These are phyloP conservation scores for Mylabris phalerata DNA, from an alignment of 1,140 invertebrate species.

Conservation along the genomic window DNA sequence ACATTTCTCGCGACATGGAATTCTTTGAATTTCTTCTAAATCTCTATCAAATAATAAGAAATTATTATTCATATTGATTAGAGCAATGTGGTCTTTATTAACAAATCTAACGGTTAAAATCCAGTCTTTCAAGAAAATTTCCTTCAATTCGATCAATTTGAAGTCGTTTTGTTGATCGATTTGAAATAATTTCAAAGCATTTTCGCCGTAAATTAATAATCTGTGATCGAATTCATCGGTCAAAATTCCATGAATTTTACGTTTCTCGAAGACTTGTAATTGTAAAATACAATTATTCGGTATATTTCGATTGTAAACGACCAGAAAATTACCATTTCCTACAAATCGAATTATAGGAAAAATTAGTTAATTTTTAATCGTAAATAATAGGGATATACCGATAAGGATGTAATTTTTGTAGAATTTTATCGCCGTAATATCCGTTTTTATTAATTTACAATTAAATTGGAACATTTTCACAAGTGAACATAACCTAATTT, in stretches of 20 bases:
- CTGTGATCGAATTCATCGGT: constrained; percentile 31
- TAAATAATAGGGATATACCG: constrained; percentile 33
- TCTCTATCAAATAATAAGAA: constrained; percentile 36
- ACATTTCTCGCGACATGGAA: constrained; percentile 39
- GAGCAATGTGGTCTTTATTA: constrained; percentile 30
- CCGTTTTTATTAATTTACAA: constrained; percentile 37
- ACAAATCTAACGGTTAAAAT: constrained; percentile 36
- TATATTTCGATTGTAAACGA: constrained; percentile 36
- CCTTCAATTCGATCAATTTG: not conserved
- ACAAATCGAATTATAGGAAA: constrained; percentile 18
- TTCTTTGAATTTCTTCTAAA: constrained; percentile 24
- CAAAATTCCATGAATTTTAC: constrained; percentile 47
- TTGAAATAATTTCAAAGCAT: constrained; percentile 38
- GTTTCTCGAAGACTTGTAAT: constrained; percentile 40
- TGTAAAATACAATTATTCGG: constrained; percentile 34
- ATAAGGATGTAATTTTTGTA: constrained; percentile 39
- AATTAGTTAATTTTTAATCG: not conserved
- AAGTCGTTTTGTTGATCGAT: constrained; percentile 17
- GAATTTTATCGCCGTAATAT: constrained; percentile 44
- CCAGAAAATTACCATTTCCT: constrained; percentile 46
- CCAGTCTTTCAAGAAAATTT: constrained; percentile 24
- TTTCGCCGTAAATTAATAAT: constrained; percentile 46
- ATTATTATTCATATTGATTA: constrained; percentile 37
- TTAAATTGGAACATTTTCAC: not conserved
- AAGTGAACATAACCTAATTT: no score